Evolutionary conservation across 2,113 vertebrate species (phyloP), one percentile per base, ranked within the genome.

Genomic region (Peucedramus taeniatus): DNA sequence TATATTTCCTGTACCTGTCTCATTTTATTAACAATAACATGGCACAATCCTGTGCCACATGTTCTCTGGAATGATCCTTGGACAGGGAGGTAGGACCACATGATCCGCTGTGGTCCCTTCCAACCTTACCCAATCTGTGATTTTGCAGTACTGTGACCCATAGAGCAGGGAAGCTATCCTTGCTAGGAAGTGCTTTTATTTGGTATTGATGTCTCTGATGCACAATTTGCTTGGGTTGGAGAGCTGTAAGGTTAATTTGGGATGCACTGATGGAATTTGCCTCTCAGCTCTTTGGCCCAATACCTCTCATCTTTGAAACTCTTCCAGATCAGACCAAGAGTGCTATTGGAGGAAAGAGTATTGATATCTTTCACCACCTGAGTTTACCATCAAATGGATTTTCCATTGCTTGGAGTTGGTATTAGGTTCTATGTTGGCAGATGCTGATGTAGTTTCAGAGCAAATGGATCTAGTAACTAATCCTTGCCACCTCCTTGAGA

Each of bases 401-500:
- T 96, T 93, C 63, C 70, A 19, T 91, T 93, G 66, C 63, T 83
- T 83, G 72, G 66, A 87, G 44, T 26, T 69, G 49, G 44, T 88
- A 30, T 86, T 85, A 57, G 47, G 39, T n/a, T 91, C n/a, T 74
- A 8, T 49, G 63, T 27, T 94, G 90, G 79, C 59, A 81, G 68
- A 66, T 37, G 56, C 76, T 80, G 72, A 60, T 74, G 64, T 63
- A 64, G 39, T 64, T 69, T 60, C 40, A 54, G 82, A 83, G 71
- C 17, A 26, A 90, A 81, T 90, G 81, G 76, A 60, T 88, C 85
- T 86, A 33, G 60, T 87, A 70, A 71, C 88, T 96, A 92, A 95
- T 95, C 90, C 76, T 68, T 90, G 69, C 76, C 51, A 71, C 68
- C 60, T 95, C 64, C 26, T 53, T 64, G 31, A 59, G 63, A 95